Conservation (phyloP, 1,140 invertebrate species). For the Lordiphosa collinella region DNA sequence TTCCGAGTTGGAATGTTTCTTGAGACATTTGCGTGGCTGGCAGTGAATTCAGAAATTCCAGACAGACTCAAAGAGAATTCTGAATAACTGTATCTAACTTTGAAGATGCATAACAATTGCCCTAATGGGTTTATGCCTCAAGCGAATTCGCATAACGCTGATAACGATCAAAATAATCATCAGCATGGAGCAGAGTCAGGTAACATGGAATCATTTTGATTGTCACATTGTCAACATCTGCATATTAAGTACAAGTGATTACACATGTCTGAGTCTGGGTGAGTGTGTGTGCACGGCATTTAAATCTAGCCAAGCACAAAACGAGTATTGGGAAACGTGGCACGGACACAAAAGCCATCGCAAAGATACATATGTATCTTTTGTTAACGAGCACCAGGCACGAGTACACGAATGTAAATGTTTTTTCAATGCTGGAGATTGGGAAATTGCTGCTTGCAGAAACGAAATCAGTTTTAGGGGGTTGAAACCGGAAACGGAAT, state of each 20-base stretch:
- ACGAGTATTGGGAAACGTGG: slow-evolving; percentile 25
- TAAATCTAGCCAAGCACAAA: slow-evolving; percentile 68
- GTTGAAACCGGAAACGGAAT: slow-evolving; percentile 41
- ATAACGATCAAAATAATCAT: background rate
- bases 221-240: slow-evolving; percentile 76
- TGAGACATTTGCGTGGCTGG: too few relatives aligned
- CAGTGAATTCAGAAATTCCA: too few relatives aligned
- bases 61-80: too few relatives aligned
- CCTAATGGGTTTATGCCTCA: background rate
- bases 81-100: too few relatives aligned
- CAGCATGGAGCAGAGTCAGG: slow-evolving; percentile 23
- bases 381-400: slow-evolving; percentile 63
- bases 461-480: slow-evolving; percentile 50
- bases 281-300: slow-evolving; percentile 44
- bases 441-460: slow-evolving; percentile 19
- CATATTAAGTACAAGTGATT: slow-evolving; percentile 78
- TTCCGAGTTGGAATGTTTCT: too few relatives aligned
- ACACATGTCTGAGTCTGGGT: slow-evolving; percentile 41
- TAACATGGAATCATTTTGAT: slow-evolving; percentile 72
- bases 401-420: slow-evolving; percentile 60
- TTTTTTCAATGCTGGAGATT: slow-evolving; percentile 33
- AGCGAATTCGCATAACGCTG: slow-evolving; percentile 45
- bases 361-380: slow-evolving; percentile 71
- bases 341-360: slow-evolving; percentile 44
- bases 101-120: too few relatives aligned